Evolutionary conservation across 2,888 invertebrate genomes (phyloP).

Genomic region (Pelosia muscerda): DNA sequence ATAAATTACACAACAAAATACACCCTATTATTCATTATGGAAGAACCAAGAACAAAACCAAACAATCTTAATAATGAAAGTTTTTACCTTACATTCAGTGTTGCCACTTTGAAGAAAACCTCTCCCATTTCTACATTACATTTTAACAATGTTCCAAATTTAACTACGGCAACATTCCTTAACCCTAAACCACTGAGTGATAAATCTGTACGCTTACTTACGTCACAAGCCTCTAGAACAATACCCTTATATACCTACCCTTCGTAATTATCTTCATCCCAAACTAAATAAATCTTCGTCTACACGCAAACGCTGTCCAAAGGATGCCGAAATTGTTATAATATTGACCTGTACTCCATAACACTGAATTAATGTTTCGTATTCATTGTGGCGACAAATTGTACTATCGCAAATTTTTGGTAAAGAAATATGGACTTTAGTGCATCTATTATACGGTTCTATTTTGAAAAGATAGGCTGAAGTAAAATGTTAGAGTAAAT

Average conservation of each 20-base stretch:
- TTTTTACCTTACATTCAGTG: neutral
- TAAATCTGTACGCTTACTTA: neutral
- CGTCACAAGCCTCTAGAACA: neutral
- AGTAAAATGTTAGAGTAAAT: slow-evolving; percentile 18
- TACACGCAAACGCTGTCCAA: slow-evolving; percentile 18
- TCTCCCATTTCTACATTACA: neutral
- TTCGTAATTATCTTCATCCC: slow-evolving; percentile 9
- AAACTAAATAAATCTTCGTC: slow-evolving; percentile 23
- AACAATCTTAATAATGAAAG: too few relatives aligned
- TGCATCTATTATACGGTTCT: neutral
- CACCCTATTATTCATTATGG: too few relatives aligned
- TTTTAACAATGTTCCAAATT: slow-evolving; percentile 1
- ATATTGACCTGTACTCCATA: slow-evolving; percentile 33
- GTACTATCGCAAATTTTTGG: slow-evolving; percentile 11
- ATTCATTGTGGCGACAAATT: slow-evolving; percentile 43
- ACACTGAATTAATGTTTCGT: slow-evolving; percentile 37
- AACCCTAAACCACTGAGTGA: slow-evolving; percentile 2
- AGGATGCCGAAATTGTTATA: slow-evolving; percentile 31
- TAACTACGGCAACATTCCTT: slow-evolving; percentile 2
- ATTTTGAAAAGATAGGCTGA: neutral
- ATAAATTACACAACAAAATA: too few relatives aligned
- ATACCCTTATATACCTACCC: neutral
- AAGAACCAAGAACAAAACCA: too few relatives aligned
- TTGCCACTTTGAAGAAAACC: neutral
- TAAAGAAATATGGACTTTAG: slow-evolving; percentile 6